A percentile compares a stretch with the other conserved stretches of the same genome.
Conservation (phyloP, 2,888 invertebrate species). For the Sarcophaga caerulescens region DNA sequence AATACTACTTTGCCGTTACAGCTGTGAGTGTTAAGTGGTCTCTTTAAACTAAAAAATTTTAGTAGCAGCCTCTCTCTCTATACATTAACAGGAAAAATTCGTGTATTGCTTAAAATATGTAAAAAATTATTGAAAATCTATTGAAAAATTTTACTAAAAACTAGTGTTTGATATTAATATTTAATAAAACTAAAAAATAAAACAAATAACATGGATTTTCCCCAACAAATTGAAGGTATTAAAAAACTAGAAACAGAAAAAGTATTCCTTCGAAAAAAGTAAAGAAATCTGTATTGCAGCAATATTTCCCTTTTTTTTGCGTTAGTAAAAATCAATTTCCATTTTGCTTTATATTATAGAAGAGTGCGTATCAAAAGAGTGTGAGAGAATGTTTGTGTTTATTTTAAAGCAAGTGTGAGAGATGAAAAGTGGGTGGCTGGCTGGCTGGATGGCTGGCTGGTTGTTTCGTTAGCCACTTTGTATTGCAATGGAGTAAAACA, state of each 20-base stretch:
- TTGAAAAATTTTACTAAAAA: conserved; percentile 7
- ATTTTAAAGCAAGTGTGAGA: conserved; percentile 20
- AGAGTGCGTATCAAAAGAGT: background rate
- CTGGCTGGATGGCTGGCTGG: background rate
- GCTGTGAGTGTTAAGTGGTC: conserved; percentile 36
- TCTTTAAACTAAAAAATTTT: conserved; percentile 24
- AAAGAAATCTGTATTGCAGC: conserved; percentile 14
- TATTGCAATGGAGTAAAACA: conserved; percentile 27
- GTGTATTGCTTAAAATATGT: conserved; percentile 61
- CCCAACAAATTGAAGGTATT: conserved; percentile 78
- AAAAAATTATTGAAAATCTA: conserved; percentile 43
- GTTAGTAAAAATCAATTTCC: conserved; percentile 64
- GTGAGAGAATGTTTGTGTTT: background rate
- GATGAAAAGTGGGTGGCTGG: conserved; percentile 63
- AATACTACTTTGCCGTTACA: conserved; percentile 3
- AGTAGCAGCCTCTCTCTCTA: conserved; percentile 40
- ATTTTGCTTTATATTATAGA: conserved; percentile 43
- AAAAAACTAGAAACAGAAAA: background rate
- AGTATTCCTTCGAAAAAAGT: background rate
- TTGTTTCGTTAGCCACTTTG: background rate
- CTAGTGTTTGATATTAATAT: conserved; percentile 23
- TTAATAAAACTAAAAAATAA: background rate
- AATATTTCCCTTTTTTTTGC: background rate
- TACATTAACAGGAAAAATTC: conserved; percentile 41
- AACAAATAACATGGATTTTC: conserved; percentile 76